Base-by-base conservation (phyloP, 2,797 vertebrate species). In the Lacerta viridis region DNA sequence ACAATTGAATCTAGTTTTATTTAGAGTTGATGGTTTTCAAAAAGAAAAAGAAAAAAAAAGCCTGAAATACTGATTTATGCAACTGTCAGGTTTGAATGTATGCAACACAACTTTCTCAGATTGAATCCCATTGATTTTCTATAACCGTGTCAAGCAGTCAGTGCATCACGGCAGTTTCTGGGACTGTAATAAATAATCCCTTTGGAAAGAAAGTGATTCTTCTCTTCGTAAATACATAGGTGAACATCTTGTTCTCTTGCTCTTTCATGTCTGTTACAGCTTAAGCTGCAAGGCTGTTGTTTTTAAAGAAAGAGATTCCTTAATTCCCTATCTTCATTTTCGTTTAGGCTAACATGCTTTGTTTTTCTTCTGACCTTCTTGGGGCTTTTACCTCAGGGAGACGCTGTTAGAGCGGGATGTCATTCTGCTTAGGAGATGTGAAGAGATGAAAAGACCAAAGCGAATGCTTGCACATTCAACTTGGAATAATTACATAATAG, bases 41-140 rank as follows among this genome's bases (percentile, higher is more conserved):
- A 46, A 86, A 66, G 29, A 7, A 90, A 80, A 39, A 85, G 27
- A 74, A 74, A 74, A 1, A 1, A 11, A 36, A 39, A 27, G 64
- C 20, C 66, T 75, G 92, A 96, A 95, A 93, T 94, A 95, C 95
- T 96, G 96, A 97, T 97, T 97, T 97, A 97, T 97, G 92, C 87
- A 91, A 93, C 94, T 92, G 75, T 96, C 96, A 95, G n/a, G 83
- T 96, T 94, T 95, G 93, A 96, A 97, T 96, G 94, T 94, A 96
- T 94, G 92, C 93, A 96, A 95, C 91, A 96, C 94, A 96, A 93
- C 94, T 95, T 96, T 95, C 95, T 96, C 86, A 95, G 95, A 97
- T 96, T 97, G 95, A 97, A 96, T 97, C 94, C 86, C 92, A 97
- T 97, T 97, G 97, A 97, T 97, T 97, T 97, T 97, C 96, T 96